phyloP scores from a whole-genome alignment of 2,113 vertebrate species.

The Arvicanthis niloticus region DNA sequence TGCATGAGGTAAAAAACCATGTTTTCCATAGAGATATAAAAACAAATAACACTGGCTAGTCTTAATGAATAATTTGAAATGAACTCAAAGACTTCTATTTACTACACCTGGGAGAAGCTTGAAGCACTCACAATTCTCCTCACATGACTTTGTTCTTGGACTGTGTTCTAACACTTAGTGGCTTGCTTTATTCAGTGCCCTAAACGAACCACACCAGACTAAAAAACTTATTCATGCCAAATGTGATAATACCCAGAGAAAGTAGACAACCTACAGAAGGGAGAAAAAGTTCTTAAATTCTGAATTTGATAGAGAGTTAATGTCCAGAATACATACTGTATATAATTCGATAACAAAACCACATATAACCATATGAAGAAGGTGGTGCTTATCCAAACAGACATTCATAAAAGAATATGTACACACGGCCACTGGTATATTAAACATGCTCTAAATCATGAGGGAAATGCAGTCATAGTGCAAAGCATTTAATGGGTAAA shows the following conservation, averaged over 20 bases:
- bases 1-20: not conserved
- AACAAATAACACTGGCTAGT: not conserved
- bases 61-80: not conserved
- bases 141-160: not conserved
- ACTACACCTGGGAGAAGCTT: not conserved
- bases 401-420: not conserved
- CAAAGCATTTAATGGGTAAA: not conserved
- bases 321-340: not conserved
- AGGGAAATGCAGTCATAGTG: not conserved
- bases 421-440: not conserved
- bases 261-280: not conserved
- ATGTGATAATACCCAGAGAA: not conserved
- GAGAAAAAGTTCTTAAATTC: not conserved
- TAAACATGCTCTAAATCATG: not conserved
- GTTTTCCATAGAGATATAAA: not conserved
- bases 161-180: not conserved
- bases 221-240: not conserved
- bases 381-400: not conserved
- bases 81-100: not conserved
- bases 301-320: not conserved
- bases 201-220: not conserved
- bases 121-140: not conserved
- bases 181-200: not conserved
- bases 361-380: not conserved
- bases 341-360: not conserved